Evolutionary conservation across 2,888 invertebrate genomes (phyloP), one percentile per base, ranked within the genome.

Genomic region (Rhorus exstirpatorius): DNA sequence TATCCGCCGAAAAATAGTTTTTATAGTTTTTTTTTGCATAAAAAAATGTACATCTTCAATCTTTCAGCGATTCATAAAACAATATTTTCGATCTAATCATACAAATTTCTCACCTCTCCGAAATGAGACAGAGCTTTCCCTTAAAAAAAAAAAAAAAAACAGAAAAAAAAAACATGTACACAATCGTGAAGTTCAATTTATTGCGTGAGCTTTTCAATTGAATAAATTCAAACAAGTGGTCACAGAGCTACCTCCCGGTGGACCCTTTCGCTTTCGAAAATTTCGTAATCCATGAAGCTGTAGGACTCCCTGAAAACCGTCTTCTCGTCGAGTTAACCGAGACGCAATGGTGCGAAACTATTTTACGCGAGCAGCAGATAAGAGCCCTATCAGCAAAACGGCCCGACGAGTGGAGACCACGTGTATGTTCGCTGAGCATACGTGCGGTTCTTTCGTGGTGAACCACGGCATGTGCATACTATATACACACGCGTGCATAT

Each of bases 361-460:
- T 79, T 75, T 75, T 82, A 79, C 79, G 79, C 49, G 79, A 79
- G 79, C 49, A 44, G 51, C n/a, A 79, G 79, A 82, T 79, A 79
- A 82, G 82, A 46, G 65, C 55, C 44, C 44, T 31, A 58, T 38
- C 14, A 31, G 46, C 60, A 19, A 35, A 53, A 60, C 67, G 14
- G 71, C 61, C 60, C 55, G 53, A 68, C 78, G 38, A 49, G 61
- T 55, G 31, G 51, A 77, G 60, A 55, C 75, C 70, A 75, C 79
- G 79, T 79, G n/a, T n/a, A n/a, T n/a, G 79, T 70, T 65, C 55
- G 17, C 24, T 38, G 7, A 41, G 49, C 46, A 61, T 68, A 72
- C 61, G 65, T 24, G n/a, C n/a, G 60, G 38, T 10, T 58, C 60
- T 60, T 38, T 61, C 51, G 49, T 68, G 61, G 51, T 67, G 60